Evolutionary conservation across 1,140 invertebrate species (phyloP).

Genomic region (Pollicipes pollicipes): DNA sequence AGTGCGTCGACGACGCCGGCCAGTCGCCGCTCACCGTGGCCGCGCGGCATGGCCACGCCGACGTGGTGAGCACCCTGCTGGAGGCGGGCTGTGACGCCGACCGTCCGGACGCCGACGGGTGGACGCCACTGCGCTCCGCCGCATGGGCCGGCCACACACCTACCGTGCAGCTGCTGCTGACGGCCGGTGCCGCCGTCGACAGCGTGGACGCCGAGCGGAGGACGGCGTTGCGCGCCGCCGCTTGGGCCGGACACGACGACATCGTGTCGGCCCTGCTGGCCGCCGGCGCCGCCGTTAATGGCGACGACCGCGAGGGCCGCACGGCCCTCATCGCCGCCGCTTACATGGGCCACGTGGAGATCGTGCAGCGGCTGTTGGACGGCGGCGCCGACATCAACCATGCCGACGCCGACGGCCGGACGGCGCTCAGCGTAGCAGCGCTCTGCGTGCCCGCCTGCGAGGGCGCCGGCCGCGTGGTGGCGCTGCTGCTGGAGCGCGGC

Average conservation of each 20-base stretch:
- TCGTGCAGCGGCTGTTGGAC: conserved; percentile 52
- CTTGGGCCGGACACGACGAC: conserved; percentile 60
- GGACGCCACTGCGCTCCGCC: conserved; percentile 48
- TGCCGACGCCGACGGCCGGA: conserved; percentile 43
- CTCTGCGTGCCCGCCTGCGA: conserved; percentile 74
- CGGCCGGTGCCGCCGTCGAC: conserved; percentile 56
- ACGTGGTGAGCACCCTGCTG: conserved; percentile 64
- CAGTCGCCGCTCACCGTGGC: conserved; percentile 67
- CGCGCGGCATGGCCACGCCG: conserved; percentile 61
- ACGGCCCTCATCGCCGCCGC: conserved; percentile 36
- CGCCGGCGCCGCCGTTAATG: conserved; percentile 66
- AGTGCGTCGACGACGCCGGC: conserved; percentile 49
- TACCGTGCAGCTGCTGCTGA: conserved; percentile 53
- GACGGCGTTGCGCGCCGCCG: conserved; percentile 62
- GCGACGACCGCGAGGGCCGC: conserved; percentile 72
- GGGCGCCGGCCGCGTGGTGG: conserved; percentile 39
- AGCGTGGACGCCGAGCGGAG: conserved; percentile 66
- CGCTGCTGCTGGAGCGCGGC: conserved; percentile 60
- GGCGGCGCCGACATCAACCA: conserved; percentile 72
- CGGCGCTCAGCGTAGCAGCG: conserved; percentile 76
- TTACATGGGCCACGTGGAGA: conserved; percentile 35
- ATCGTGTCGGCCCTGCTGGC: conserved; percentile 71
- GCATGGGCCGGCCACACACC: conserved; percentile 69
- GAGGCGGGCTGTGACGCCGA: conserved; percentile 47
- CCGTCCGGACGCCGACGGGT: conserved; percentile 43